Base-by-base conservation (phyloP, 2,888 invertebrate species). In the Cataglyphis rosenhaueri region DNA sequence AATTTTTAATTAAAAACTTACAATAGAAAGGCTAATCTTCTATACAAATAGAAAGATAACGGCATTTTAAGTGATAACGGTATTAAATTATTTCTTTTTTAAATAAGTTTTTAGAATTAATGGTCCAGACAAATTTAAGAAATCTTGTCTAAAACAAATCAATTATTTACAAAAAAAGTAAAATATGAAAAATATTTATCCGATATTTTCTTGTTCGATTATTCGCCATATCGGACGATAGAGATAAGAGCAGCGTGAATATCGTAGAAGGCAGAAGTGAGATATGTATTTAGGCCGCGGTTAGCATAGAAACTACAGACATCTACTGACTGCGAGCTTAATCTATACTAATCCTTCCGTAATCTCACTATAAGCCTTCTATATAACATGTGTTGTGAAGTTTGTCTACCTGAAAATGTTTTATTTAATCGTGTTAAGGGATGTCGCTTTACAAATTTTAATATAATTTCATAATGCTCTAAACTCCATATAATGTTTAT, bases 341-440 rank as follows among this genome's bases (percentile, higher is more conserved):
- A 93, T 93, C 93, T 93, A 91, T 92, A 92, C 92, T 93, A 92
- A 93, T 93, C 92, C 89, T 88, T 81, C 85, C 88, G 89, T 92
- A 92, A 93, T 92, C 91, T 91, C 87, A 74, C 86, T 74, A 44
- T 82, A 75, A 83, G 73, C 84, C 78, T 55, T 73, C 84, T 81
- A 84, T 48, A 75, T 84, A 85, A 83, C 82, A 84, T 61, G 79
- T 79, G 79, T 84, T 68, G 84, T 65, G 41, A 62, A 85, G 81
- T 87, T 85, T 76, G 82, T 86, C 86, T 87, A 82, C 61, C 65
- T 57, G 65, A 86, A 90, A 84, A 79, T 71, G 82, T 90, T 87
- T 89, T 83, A 73, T 82, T 59, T 81, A 84, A 81, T 73, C 71
- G 65, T 78, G 83, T 84, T 71, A 82, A 87, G 61, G 52, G 8